Evolutionary conservation across 2,888 invertebrate genomes (phyloP), one percentile per base, ranked within the genome.

Genomic region (Augochlorella aurata): DNA sequence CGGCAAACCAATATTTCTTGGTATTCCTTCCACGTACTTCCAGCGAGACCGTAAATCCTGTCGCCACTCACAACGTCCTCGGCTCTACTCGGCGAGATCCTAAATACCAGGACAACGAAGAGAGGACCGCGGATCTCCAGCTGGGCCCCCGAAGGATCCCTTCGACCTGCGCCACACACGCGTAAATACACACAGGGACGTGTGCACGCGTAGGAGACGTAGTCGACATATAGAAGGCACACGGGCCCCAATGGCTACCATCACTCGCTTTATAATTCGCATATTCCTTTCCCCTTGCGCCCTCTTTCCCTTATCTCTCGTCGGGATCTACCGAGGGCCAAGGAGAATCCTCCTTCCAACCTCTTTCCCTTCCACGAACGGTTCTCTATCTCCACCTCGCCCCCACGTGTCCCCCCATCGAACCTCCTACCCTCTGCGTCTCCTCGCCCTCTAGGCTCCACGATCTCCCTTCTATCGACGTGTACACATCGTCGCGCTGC

Each of bases 251-350:
- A 87, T 87, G 87, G 89, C 89, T 89, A 90, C 88, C 89, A 89
- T 89, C 89, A 85, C 83, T 90, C 84, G 87, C 81, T 89, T 90
- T 90, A 91, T 90, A 90, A 91, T 90, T 91, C 88, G 88, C 88
- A 86, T 87, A 86, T 89, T 83, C 84, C 83, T 86, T 84, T 84
- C 81, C 79, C 81, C 82, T 79, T 73, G 77, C 74, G 81, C 84
- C 80, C 83, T 84, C 87, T 86, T 87, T 87, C 84, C 84, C 84
- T 91, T 91, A 91, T 92, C 91, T 90, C 85, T 86, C 87, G 88
- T 88, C 90, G 90, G 85, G 88, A 92, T 92, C 92, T 90, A 77
- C 87, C 84, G 81, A 86, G 84, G 84, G 81, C 81, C 81, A 79
- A 81, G 81, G 80, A 87, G 81, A 78, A 79, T 83, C 83, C 83